Conservation (phyloP, 2,113 vertebrate species). For the Naja naja region DNA sequence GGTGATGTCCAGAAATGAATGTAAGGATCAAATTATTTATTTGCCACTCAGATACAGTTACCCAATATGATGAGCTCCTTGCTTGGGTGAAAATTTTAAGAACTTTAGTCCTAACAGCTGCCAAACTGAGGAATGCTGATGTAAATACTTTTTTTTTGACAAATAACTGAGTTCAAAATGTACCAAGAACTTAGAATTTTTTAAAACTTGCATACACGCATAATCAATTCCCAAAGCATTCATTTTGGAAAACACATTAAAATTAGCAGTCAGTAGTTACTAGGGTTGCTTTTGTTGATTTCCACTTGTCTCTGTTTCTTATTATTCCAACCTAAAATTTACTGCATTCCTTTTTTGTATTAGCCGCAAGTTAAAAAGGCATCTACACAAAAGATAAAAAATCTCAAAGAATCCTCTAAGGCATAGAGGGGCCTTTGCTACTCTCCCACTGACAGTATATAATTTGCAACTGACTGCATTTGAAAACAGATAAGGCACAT, state of each 20-base stretch:
- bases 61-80: not conserved
- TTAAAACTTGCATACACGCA: not conserved
- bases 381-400: not conserved
- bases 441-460: constrained; percentile 14
- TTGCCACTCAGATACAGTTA: not conserved
- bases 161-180: not conserved
- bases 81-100: not conserved
- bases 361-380: not conserved
- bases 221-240: not conserved
- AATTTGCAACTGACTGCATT: constrained; percentile 22
- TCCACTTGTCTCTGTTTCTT: not conserved
- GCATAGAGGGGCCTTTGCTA: not conserved
- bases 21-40: not conserved
- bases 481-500: constrained; percentile 34
- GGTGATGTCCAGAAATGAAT: not conserved
- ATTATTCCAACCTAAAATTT: not conserved
- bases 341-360: not conserved
- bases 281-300: not conserved
- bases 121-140: not conserved
- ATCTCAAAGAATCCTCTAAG: not conserved
- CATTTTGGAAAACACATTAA: not conserved
- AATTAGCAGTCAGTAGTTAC: not conserved
- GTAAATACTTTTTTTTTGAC: not conserved
- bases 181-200: not conserved
- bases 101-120: not conserved